Conservation (phyloP, 2,113 vertebrate species). For the Brachionichthys hirsutus region DNA sequence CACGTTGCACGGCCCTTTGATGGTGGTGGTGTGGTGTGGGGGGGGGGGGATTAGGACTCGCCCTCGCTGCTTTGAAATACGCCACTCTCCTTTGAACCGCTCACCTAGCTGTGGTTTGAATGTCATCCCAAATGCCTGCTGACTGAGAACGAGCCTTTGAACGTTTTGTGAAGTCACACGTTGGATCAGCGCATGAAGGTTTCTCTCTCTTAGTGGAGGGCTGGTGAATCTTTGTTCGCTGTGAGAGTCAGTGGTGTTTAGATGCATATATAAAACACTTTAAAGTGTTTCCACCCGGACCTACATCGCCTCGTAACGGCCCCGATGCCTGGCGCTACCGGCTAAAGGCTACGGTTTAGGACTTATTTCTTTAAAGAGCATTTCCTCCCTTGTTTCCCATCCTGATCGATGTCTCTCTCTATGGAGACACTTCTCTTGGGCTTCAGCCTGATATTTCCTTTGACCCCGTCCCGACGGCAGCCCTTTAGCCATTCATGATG, state of each 20-base stretch:
- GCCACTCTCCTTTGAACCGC: constrained; percentile 65
- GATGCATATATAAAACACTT: not conserved
- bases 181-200: not conserved
- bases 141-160: not conserved
- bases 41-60: constrained; percentile 62
- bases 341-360: not conserved
- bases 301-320: not conserved
- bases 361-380: not conserved
- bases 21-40: too few species aligned
- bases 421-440: constrained; percentile 19
- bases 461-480: constrained; percentile 47
- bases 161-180: not conserved
- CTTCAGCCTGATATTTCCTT: constrained; percentile 48
- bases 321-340: not conserved
- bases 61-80: constrained; percentile 58
- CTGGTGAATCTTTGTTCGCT: not conserved
- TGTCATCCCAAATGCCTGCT: constrained; percentile 22
- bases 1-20: constrained; percentile 58
- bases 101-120: constrained; percentile 32
- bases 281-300: too few species aligned
- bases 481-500: constrained; percentile 52
- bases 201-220: not conserved
- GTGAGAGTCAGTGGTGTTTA: not conserved
- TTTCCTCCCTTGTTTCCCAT: not conserved
- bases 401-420: not conserved